Evolutionary conservation across 2,888 invertebrate genomes (phyloP), one percentile per base, ranked within the genome.

Genomic region (Lepidocyrtoides sp.): DNA sequence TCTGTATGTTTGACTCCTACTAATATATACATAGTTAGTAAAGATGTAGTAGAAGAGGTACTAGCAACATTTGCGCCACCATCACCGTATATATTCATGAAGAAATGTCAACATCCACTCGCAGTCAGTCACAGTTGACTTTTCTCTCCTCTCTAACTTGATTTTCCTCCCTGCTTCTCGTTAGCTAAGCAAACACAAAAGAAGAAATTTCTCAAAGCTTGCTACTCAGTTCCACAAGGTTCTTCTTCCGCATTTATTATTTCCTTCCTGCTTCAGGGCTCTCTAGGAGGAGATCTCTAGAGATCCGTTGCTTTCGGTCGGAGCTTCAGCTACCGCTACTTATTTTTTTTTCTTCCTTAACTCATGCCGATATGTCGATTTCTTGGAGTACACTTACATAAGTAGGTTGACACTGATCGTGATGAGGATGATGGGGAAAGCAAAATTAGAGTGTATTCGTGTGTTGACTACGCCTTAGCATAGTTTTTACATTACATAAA

Each of bases 121-220:
- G 91, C 92, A 94, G 94, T 94, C 91, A 93, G 93, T 93, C 93
- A 92, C 92, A 94, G 94, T 94, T 93, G 94, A 94, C 94, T 94
- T 93, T 94, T 89, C 93, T 91, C 92, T 92, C 87, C 90, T 92
- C 90, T 87, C 93, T 94, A 94, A 94, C 94, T 94, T 93, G 94
- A 94, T 94, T 94, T 94, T 92, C 93, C 86, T 91, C 92, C 93
- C 94, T 94, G 89, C 91, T 94, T 93, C 94, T 94, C 94, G 94
- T 94, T 94, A 94, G 94, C 93, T 94, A 93, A 94, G 93, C 94
- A 94, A 94, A 94, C 94, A 94, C 93, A 94, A 94, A 94, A 93
- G 94, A 92, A 93, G 75, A 87, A 91, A 92, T 81, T 91, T 89
- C 86, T 91, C 86, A 48, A 32, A 85, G 69, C n/a, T n/a, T n/a